Conservation (phyloP, 2,113 vertebrate genomes). For the Lepus europaeus region DNA sequence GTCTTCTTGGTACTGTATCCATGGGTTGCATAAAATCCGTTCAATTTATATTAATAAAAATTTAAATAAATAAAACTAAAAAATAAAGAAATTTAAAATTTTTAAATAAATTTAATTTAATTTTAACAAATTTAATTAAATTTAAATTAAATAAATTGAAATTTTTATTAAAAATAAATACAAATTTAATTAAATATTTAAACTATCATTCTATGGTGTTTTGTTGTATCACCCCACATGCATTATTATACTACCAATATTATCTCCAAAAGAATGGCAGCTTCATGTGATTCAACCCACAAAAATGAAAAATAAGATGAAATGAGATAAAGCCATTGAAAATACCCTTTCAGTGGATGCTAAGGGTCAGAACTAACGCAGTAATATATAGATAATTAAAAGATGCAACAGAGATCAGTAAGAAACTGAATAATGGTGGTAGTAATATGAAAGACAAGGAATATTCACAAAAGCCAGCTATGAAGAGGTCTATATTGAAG, state of each 20-base stretch:
- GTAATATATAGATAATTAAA: not conserved
- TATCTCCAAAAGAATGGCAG: not conserved
- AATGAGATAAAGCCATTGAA: not conserved
- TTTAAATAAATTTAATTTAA: no score
- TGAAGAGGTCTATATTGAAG: not conserved
- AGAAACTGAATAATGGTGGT: not conserved
- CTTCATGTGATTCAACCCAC: not conserved
- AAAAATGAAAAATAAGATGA: constrained; percentile 30
- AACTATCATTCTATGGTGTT: not conserved
- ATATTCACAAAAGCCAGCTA: not conserved
- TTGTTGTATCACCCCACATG: not conserved
- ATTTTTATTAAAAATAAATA: no score
- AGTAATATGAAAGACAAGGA: not conserved
- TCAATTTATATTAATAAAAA: no score
- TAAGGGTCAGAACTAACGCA: constrained; percentile 7
- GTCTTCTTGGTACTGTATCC: no score
- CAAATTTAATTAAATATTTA: not conserved
- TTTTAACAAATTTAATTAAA: no score
- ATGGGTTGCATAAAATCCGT: no score
- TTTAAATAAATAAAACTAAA: no score
- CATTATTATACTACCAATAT: not conserved
- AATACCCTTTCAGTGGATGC: not conserved
- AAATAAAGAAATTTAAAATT: no score
- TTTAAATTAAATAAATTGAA: no score
- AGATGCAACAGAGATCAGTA: not conserved